Conservation (phyloP, 92 coral and sea anemone genomes). For the Parazoanthus swiftii region DNA sequence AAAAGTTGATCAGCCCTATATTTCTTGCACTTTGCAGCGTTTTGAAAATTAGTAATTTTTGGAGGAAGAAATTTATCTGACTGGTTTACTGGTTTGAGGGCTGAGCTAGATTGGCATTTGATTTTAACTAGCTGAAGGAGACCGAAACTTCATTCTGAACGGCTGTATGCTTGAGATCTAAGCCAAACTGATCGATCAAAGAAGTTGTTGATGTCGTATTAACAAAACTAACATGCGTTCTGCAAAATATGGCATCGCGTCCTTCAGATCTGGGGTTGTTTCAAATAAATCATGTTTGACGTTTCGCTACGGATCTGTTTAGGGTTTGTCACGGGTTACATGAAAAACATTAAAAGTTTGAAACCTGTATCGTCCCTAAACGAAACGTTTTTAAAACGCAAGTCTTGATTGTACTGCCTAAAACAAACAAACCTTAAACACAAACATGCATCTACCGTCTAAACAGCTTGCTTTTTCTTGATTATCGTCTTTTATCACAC, state of each 20-base stretch:
- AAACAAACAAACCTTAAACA: background rate
- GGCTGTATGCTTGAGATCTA: no score
- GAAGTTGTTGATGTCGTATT: background rate
- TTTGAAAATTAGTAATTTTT: background rate
- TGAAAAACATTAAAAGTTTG: no score
- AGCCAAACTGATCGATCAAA: no score
- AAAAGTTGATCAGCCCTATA: background rate
- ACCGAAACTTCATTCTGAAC: no score
- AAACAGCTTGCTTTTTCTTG: background rate
- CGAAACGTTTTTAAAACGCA: background rate
- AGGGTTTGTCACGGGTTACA: background rate
- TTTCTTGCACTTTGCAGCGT: no score
- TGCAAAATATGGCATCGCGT: background rate
- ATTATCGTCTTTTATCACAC: constrained; percentile 7
- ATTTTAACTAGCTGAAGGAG: no score
- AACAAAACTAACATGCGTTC: background rate
- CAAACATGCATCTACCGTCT: background rate
- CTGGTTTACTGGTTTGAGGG: no score
- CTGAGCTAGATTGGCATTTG: no score
- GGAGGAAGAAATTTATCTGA: background rate
- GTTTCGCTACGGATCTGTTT: background rate
- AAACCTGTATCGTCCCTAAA: background rate
- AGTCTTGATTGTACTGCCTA: background rate
- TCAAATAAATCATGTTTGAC: background rate
- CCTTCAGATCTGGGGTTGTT: background rate